Conservation (phyloP, 2,888 invertebrate genomes). For the Tachina grossa region DNA sequence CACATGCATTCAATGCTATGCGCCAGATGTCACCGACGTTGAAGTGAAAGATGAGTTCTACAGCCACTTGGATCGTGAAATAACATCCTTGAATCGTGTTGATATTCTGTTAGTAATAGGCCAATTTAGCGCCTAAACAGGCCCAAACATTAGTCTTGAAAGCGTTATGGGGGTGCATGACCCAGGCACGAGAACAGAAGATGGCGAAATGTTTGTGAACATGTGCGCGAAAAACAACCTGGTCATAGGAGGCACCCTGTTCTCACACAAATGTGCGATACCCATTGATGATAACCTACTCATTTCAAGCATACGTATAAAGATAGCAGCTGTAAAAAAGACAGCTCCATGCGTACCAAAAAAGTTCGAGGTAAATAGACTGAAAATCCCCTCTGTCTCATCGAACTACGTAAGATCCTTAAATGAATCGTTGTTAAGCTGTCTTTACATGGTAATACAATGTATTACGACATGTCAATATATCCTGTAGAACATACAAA, state of each 20-base stretch:
- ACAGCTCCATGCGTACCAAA: neutral
- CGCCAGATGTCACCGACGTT: too few relatives aligned
- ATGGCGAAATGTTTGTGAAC: neutral
- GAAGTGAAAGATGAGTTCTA: too few relatives aligned
- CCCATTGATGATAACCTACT: neutral
- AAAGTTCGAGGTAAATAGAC: neutral
- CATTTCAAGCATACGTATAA: neutral
- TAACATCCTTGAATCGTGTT: too few relatives aligned
- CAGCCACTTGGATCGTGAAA: too few relatives aligned
- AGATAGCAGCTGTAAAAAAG: neutral
- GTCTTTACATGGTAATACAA: too few relatives aligned
- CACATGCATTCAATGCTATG: too few relatives aligned
- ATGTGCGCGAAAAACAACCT: neutral
- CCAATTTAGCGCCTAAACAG: too few relatives aligned
- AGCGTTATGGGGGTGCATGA: neutral
- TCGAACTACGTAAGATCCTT: neutral
- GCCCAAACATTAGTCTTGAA: too few relatives aligned
- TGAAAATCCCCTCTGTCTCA: neutral
- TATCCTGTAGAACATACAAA: too few relatives aligned
- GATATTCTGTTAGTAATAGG: too few relatives aligned
- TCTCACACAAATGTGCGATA: too few relatives aligned
- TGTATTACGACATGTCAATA: too few relatives aligned
- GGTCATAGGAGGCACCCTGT: neutral
- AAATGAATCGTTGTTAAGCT: neutral
- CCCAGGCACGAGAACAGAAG: neutral